Conservation (phyloP, 2,113 vertebrate genomes). For the Bos javanicus region DNA sequence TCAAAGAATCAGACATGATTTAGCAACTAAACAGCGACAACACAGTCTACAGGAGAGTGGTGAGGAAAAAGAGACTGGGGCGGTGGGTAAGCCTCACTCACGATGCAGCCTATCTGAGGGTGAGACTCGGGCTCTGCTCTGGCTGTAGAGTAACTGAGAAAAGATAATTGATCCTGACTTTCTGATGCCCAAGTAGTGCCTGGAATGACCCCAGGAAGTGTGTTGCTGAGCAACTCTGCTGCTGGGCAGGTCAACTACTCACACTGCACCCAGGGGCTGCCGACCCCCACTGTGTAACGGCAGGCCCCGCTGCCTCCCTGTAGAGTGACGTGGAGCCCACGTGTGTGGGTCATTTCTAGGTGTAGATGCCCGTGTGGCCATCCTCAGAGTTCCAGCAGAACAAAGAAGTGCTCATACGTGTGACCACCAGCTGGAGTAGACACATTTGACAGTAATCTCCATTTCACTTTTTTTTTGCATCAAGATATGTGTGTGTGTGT, state of each 20-base stretch:
- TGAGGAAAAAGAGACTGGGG: too few relatives aligned
- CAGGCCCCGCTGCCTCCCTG: neutral
- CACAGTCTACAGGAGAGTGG: fast-evolving
- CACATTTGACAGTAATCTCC: neutral
- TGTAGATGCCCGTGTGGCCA: neutral
- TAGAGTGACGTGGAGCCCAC: too few relatives aligned
- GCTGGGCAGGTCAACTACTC: neutral
- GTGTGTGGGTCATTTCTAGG: neutral
- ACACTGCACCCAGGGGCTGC: neutral
- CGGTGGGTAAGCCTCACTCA: neutral
- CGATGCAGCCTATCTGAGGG: too few relatives aligned
- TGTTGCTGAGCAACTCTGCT: neutral
- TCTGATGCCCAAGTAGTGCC: neutral
- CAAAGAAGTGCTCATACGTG: neutral
- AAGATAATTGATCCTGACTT: neutral
- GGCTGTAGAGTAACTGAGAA: neutral
- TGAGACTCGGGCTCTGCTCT: neutral
- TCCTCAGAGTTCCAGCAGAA: neutral
- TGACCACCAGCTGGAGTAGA: neutral
- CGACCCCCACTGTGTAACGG: neutral
- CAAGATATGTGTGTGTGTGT: neutral
- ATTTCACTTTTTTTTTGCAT: neutral
- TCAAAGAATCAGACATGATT: neutral
- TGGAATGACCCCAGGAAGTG: neutral
- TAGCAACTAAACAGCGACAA: neutral